These are phyloP conservation scores for Tenthredo notha DNA, from an alignment of 2,888 invertebrate genomes.

Conservation along the genomic window DNA sequence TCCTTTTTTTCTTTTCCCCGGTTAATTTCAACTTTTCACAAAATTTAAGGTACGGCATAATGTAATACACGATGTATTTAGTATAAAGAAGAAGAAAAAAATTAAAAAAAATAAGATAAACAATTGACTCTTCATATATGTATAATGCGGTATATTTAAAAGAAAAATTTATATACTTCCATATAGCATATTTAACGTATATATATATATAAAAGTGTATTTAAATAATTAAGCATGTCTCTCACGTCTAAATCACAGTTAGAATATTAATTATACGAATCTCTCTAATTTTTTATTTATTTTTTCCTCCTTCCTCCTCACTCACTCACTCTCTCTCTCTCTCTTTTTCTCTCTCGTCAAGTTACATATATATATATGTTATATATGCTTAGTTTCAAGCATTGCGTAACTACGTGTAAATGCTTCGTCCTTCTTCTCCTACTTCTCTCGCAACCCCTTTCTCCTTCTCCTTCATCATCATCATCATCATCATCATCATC, in stretches of 20 bases:
- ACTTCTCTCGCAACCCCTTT: not conserved
- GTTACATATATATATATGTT: not conserved
- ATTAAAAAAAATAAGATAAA: not conserved
- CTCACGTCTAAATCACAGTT: constrained; percentile 44
- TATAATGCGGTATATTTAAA: not conserved
- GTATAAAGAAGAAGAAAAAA: no score
- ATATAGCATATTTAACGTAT: not conserved
- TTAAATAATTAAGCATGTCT: constrained; percentile 40
- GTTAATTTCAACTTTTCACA: no score
- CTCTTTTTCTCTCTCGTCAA: not conserved
- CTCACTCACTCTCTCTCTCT: not conserved
- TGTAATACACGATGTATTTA: no score
- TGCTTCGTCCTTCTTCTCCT: not conserved
- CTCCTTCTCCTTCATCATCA: not conserved
- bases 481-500: not conserved
- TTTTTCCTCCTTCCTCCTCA: no score
- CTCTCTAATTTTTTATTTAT: not conserved
- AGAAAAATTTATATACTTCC: not conserved
- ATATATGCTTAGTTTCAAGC: not conserved
- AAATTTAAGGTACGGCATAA: no score
- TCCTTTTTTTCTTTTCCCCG: not conserved
- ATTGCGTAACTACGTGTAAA: constrained; percentile 35
- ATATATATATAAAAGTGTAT: not conserved
- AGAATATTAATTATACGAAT: constrained; percentile 47
- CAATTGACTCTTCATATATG: not conserved